Conservation (phyloP, 2,797 vertebrate species). For the Sebastes steindachneri region DNA sequence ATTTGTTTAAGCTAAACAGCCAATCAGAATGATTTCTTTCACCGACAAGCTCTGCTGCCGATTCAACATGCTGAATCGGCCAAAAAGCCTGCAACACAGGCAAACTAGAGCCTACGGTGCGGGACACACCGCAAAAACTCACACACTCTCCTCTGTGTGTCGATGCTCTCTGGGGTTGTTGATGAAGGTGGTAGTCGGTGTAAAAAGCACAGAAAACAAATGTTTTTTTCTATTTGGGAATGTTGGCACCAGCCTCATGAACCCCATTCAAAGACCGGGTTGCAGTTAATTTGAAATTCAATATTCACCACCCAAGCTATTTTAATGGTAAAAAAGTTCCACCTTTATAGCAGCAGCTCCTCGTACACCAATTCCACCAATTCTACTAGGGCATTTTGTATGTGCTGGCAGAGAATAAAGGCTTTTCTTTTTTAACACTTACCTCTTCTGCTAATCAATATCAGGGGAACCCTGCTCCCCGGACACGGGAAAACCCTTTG, state of each 20-base stretch:
- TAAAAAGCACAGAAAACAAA: neutral
- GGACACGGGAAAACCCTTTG: constrained; percentile 15
- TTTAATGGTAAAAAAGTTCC: neutral
- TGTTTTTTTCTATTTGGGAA: neutral
- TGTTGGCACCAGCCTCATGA: neutral
- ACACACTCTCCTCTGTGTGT: neutral
- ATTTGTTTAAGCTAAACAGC: too few relatives aligned
- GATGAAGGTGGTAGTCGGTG: neutral
- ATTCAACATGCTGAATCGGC: too few relatives aligned
- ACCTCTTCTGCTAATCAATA: neutral
- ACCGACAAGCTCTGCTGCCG: too few relatives aligned
- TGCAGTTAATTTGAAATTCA: neutral
- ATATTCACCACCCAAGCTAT: neutral
- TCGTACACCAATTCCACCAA: neutral
- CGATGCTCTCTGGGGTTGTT: neutral
- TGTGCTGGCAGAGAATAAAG: neutral
- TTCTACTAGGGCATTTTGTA: neutral
- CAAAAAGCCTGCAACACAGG: too few relatives aligned
- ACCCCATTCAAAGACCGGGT: neutral
- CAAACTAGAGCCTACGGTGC: too few relatives aligned
- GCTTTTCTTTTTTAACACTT: neutral
- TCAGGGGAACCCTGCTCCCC: constrained; percentile 10
- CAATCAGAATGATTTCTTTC: too few relatives aligned
- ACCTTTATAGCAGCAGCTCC: neutral
- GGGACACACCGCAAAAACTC: too few relatives aligned